Conservation (phyloP, 2,113 vertebrate genomes). For the Otus sunia region DNA sequence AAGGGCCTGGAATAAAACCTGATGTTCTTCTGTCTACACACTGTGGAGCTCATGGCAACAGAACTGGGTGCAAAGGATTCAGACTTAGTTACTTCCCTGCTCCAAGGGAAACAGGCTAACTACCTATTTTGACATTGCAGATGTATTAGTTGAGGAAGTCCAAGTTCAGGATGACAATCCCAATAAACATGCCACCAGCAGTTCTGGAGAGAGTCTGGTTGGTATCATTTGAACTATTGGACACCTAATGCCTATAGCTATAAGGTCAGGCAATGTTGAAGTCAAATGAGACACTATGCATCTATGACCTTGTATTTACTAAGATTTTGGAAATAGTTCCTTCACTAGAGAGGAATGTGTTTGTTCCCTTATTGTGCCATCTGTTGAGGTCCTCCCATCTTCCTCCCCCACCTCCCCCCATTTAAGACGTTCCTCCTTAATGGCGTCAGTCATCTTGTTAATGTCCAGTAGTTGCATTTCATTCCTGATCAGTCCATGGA, state of each 20-base stretch:
- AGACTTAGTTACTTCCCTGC: background rate
- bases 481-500: background rate
- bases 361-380: background rate
- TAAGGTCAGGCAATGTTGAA: background rate
- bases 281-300: background rate
- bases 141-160: background rate
- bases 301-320: background rate
- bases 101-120: background rate
- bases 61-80: background rate
- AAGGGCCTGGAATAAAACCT: background rate
- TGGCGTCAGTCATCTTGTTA: background rate
- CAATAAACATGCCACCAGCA: background rate
- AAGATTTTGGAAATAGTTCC: background rate
- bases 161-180: background rate
- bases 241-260: background rate
- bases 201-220: background rate
- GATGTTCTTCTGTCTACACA: background rate
- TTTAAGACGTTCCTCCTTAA: background rate
- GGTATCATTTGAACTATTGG: background rate
- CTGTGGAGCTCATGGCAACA: background rate
- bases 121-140: background rate
- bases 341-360: background rate
- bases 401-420: no score
- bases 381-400: background rate
- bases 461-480: background rate